Evolutionary conservation across 2,888 invertebrate species (phyloP).

Genomic region (Candidula unifasciata): DNA sequence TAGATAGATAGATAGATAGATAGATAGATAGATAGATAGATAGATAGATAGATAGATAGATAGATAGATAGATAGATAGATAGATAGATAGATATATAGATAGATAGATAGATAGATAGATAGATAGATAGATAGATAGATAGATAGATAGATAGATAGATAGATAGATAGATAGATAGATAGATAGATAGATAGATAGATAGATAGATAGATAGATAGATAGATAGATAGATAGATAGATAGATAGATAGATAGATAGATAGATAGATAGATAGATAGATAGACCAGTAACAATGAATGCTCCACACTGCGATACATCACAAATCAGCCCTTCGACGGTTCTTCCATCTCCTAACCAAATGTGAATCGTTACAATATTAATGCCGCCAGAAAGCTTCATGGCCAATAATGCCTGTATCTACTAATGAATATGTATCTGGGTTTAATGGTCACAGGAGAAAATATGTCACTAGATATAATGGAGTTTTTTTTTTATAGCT

Average conservation of each 20-base stretch:
- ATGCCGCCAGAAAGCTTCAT: too few relatives aligned
- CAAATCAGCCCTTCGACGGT: too few relatives aligned
- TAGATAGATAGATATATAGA: too few relatives aligned
- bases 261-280: background rate
- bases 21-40: conserved; percentile 22
- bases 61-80: conserved; percentile 41
- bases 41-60: conserved; percentile 38
- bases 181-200: conserved; percentile 21
- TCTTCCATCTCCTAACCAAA: too few relatives aligned
- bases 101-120: too few relatives aligned
- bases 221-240: conserved; percentile 21
- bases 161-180: conserved; percentile 21
- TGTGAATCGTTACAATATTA: too few relatives aligned
- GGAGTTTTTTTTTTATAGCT: too few relatives aligned
- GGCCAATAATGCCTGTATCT: too few relatives aligned
- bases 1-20: conserved; percentile 15
- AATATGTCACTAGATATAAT: too few relatives aligned
- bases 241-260: conserved; percentile 21
- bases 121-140: conserved; percentile 36
- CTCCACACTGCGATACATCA: too few relatives aligned
- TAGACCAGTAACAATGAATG: background rate
- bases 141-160: conserved; percentile 24
- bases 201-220: conserved; percentile 21
- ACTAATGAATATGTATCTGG: too few relatives aligned
- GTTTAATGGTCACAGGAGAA: too few relatives aligned